A percentile compares a stretch with the other conserved stretches of the same genome.
These are phyloP conservation scores for Hetaerina americana DNA, from an alignment of 1,140 invertebrate genomes.

Conservation along the genomic window DNA sequence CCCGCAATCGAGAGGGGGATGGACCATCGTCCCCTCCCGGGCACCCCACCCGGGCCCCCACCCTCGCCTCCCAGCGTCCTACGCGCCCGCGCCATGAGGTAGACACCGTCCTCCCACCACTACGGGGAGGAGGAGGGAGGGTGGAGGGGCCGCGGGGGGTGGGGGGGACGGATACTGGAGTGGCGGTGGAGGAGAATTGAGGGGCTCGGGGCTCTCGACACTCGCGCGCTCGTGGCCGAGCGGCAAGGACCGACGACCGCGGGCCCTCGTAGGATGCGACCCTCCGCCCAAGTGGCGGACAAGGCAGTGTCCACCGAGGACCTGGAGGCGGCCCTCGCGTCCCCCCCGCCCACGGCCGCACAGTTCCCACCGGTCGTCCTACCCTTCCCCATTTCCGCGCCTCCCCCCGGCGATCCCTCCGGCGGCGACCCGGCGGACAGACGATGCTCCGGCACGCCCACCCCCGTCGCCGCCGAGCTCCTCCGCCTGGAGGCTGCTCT, in stretches of 20 bases:
- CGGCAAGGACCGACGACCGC: background rate
- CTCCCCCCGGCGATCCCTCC: background rate
- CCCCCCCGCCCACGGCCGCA: background rate
- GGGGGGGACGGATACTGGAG: too few relatives aligned
- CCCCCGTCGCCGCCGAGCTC: conserved; percentile 28
- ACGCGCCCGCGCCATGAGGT: background rate
- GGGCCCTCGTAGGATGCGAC: conserved; percentile 29
- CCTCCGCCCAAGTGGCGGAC: conserved; percentile 41
- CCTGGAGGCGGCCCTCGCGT: conserved; percentile 18
- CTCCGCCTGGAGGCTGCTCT: conserved; percentile 47
- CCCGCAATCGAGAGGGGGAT: background rate
- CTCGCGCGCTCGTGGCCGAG: background rate
- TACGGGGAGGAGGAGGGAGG: background rate
- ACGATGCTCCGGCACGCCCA: background rate
- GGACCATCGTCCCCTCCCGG: background rate
- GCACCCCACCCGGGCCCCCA: background rate
- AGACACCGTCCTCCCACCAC: background rate
- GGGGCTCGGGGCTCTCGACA: conserved; percentile 3
- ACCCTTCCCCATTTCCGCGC: background rate
- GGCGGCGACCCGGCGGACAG: background rate
- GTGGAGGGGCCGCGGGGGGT: conserved; percentile 6
- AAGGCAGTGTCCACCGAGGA: conserved; percentile 56
- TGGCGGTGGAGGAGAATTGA: background rate
- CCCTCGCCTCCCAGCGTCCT: background rate
- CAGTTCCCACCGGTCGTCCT: background rate